phyloP scores from a whole-genome alignment of 2,113 vertebrate genomes.

The Chloroceryle aenea region DNA sequence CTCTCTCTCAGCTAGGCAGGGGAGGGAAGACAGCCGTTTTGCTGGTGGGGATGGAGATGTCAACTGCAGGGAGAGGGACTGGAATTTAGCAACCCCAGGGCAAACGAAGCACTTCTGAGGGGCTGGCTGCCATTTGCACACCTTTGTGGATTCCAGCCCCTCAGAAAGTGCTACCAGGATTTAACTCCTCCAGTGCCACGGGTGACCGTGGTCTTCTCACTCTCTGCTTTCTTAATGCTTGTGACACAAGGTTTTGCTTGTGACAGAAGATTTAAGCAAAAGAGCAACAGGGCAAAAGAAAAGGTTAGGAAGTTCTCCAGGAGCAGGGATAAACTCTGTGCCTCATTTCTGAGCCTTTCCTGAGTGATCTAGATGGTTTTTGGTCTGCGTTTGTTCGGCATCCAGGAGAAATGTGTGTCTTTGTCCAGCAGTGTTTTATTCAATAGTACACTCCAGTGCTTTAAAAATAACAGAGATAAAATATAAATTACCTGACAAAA shows the following conservation, averaged over 20 bases:
- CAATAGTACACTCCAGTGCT: background rate
- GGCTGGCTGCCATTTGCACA: background rate
- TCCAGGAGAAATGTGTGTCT: background rate
- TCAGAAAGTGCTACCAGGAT: background rate
- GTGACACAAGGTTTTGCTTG: background rate
- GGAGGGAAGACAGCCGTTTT: slow-evolving; percentile 20
- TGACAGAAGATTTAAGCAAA: fast-evolving
- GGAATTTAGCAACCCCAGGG: slow-evolving; percentile 69
- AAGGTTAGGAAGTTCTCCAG: background rate
- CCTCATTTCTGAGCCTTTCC: background rate
- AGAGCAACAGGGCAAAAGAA: background rate
- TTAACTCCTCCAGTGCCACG: background rate
- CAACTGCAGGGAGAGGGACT: slow-evolving; percentile 24
- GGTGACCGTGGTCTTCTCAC: background rate
- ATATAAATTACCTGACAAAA: background rate
- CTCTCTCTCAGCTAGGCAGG: background rate
- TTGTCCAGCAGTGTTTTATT: background rate
- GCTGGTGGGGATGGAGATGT: slow-evolving; percentile 1
- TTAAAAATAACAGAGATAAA: background rate
- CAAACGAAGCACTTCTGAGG: slow-evolving; percentile 12
- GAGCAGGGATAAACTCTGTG: background rate
- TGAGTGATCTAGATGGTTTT: background rate
- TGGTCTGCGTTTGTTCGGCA: background rate
- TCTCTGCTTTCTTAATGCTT: background rate
- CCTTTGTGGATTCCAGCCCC: slow-evolving; percentile 1